These are phyloP conservation scores for Paedocypris micromegethes DNA, from an alignment of 2,797 vertebrate genomes.

Conservation along the genomic window DNA sequence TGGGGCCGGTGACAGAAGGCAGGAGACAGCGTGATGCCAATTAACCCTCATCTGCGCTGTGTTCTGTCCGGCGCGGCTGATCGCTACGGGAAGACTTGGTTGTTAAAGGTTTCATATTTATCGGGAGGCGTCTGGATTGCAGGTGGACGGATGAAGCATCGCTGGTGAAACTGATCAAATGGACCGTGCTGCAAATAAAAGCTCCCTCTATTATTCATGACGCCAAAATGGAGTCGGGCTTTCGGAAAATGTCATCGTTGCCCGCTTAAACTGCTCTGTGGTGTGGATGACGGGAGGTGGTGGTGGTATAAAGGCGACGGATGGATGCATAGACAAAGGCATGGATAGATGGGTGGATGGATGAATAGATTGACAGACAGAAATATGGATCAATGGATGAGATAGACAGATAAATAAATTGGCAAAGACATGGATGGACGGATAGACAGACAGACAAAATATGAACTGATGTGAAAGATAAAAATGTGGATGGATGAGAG, in stretches of 20 bases:
- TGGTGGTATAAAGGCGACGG: too few species aligned
- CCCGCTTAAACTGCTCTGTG: background rate
- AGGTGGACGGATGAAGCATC: slow-evolving; percentile 57
- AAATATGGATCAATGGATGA: too few species aligned
- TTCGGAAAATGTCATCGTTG: background rate
- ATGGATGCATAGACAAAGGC: too few species aligned
- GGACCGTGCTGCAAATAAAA: slow-evolving; percentile 65
- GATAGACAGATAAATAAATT: too few species aligned
- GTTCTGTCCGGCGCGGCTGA: slow-evolving; percentile 64
- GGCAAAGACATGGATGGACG: too few species aligned
- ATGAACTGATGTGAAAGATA: too few species aligned
- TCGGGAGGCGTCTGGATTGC: slow-evolving; percentile 46
- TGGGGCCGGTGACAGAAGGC: slow-evolving; percentile 70
- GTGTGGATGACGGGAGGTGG: background rate
- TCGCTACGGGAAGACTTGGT: slow-evolving; percentile 62
- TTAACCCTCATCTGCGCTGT: slow-evolving; percentile 67
- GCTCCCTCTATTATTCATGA: slow-evolving; percentile 64
- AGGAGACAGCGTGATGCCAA: slow-evolving; percentile 64
- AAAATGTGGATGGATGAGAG: too few species aligned
- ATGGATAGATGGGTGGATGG: too few species aligned
- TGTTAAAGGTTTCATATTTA: slow-evolving; percentile 53
- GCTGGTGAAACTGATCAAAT: slow-evolving; percentile 71
- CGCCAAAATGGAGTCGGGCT: slow-evolving; percentile 52
- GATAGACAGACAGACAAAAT: too few species aligned
- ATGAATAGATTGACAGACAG: too few species aligned